Evolutionary conservation across 1,140 invertebrate genomes (phyloP).

Genomic region (Tenebrio molitor): DNA sequence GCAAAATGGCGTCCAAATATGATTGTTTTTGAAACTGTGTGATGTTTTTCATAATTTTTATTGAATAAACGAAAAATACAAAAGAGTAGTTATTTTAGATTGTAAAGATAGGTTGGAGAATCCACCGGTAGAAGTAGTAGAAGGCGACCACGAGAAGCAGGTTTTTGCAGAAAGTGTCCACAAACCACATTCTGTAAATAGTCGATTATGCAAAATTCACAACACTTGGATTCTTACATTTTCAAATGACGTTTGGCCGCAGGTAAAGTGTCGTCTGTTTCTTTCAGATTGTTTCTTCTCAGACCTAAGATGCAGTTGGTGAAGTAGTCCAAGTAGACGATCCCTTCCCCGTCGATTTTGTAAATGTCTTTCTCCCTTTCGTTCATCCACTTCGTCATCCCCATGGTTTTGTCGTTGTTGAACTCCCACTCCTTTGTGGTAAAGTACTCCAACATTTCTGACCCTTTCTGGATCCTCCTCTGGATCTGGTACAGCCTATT

Average conservation of each 20-base stretch:
- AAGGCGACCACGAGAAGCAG: neutral
- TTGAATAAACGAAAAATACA: too few species aligned
- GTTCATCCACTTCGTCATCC: slow-evolving; percentile 57
- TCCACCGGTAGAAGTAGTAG: neutral
- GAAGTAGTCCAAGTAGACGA: slow-evolving; percentile 64
- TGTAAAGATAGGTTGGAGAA: neutral
- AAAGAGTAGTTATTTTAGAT: too few species aligned
- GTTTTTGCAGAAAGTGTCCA: neutral
- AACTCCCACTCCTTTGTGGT: slow-evolving; percentile 66
- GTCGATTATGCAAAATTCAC: neutral
- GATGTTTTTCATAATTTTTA: too few species aligned
- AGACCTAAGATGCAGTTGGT: slow-evolving; percentile 63
- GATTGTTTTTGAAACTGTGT: too few species aligned
- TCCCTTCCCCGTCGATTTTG: slow-evolving; percentile 62
- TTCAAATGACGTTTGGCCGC: slow-evolving; percentile 66
- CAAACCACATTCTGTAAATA: neutral
- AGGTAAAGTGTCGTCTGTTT: slow-evolving; percentile 69
- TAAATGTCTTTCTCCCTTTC: slow-evolving; percentile 61
- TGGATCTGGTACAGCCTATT: slow-evolving; percentile 80
- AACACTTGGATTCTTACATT: slow-evolving; percentile 45
- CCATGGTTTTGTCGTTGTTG: slow-evolving; percentile 67
- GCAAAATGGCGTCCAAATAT: too few species aligned
- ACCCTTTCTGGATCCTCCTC: slow-evolving; percentile 81
- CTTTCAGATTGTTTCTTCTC: slow-evolving; percentile 69
- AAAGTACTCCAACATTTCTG: slow-evolving; percentile 87